These are phyloP conservation scores for Xenopus tropicalis DNA, from an alignment of 2,113 vertebrate genomes.

Conservation along the genomic window DNA sequence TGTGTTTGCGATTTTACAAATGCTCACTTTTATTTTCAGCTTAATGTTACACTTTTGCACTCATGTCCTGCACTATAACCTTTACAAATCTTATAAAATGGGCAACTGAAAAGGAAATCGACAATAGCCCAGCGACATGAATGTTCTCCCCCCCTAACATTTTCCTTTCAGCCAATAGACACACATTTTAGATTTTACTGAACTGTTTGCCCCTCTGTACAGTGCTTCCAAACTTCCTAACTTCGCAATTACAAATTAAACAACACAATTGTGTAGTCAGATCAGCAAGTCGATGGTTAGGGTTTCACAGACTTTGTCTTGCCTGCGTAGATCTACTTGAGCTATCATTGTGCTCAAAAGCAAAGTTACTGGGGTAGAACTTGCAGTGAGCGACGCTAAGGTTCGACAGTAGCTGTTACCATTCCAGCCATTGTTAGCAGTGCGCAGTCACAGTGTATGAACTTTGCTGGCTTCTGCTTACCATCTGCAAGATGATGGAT, in stretches of 20 bases:
- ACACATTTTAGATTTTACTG: too few relatives aligned
- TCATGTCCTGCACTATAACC: not conserved
- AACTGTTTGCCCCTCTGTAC: too few relatives aligned
- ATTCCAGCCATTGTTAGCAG: slow-evolving; percentile 72
- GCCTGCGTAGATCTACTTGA: not conserved
- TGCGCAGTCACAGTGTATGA: slow-evolving; percentile 69
- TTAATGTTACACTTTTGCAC: not conserved
- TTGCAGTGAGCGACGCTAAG: slow-evolving; percentile 53
- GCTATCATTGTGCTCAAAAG: not conserved
- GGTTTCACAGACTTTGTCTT: slow-evolving; percentile 17
- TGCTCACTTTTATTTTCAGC: slow-evolving; percentile 12
- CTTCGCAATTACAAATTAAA: too few relatives aligned
- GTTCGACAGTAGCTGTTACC: slow-evolving; percentile 57
- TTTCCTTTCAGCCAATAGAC: too few relatives aligned
- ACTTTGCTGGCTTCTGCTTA: slow-evolving; percentile 73
- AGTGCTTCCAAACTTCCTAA: too few relatives aligned
- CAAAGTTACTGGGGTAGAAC: slow-evolving; percentile 36
- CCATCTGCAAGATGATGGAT: slow-evolving; percentile 80
- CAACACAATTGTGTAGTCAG: not conserved
- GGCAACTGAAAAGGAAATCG: not conserved
- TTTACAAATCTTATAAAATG: not conserved
- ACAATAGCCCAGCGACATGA: too few relatives aligned
- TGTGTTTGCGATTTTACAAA: slow-evolving; percentile 76
- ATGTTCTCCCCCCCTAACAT: too few relatives aligned
- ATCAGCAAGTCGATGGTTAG: not conserved